These are phyloP conservation scores for Bursaphelenchus mucronatus DNA, from an alignment of 1,140 invertebrate species.

Conservation along the genomic window DNA sequence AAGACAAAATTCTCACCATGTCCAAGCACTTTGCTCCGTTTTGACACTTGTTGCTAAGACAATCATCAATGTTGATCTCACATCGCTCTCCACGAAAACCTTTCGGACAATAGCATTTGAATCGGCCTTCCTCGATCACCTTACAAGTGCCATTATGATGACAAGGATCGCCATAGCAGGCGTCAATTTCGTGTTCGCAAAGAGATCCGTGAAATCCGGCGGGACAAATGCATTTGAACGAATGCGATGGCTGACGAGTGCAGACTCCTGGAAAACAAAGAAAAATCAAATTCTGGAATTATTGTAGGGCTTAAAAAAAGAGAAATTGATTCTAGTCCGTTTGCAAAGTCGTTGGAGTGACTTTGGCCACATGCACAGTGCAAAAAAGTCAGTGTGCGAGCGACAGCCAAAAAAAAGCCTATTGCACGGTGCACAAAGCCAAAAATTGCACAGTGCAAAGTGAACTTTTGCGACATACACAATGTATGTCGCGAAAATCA, in stretches of 20 bases:
- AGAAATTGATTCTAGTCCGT: no score
- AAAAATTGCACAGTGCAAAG: no score
- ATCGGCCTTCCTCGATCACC: conserved; percentile 50
- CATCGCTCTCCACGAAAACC: conserved; percentile 81
- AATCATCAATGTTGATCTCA: conserved; percentile 72
- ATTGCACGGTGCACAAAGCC: no score
- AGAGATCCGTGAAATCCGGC: conserved; percentile 83
- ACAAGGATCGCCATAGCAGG: conserved; percentile 79
- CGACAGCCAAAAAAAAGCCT: no score
- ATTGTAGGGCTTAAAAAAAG: no score
- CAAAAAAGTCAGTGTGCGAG: no score
- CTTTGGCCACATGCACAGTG: no score
- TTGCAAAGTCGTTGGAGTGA: no score
- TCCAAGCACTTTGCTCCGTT: conserved; percentile 63
- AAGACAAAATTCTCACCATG: conserved; percentile 36
- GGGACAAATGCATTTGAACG: conserved; percentile 79
- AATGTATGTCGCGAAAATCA: no score
- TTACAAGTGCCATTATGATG: conserved; percentile 52
- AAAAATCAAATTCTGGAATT: no score
- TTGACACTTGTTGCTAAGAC: conserved; percentile 63
- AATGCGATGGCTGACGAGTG: conserved; percentile 69
- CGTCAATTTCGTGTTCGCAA: conserved; percentile 85
- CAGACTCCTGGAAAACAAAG: conserved; percentile 65
- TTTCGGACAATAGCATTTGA: conserved; percentile 46
- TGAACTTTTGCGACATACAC: no score